phyloP scores from a whole-genome alignment of 2,113 vertebrate genomes.

The Phyllopteryx taeniolatus region DNA sequence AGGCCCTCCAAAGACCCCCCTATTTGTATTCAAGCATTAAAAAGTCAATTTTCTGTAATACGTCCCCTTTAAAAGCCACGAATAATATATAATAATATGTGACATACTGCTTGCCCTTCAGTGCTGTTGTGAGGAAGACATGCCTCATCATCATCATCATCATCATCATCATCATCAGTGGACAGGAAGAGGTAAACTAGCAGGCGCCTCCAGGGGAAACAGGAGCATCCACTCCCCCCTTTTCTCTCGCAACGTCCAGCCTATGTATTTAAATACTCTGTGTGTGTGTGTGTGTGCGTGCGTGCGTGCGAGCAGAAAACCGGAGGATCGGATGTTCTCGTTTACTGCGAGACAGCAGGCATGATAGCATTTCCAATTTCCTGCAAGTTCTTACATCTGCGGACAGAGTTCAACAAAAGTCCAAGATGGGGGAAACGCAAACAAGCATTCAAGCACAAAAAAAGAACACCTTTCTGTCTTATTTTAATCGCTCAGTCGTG shows the following conservation, averaged over 20 bases:
- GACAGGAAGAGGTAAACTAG: slow-evolving; percentile 52
- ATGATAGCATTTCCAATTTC: slow-evolving; percentile 58
- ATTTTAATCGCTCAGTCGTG: neutral
- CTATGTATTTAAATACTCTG: neutral
- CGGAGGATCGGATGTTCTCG: slow-evolving; percentile 45
- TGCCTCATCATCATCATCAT: slow-evolving; percentile 16
- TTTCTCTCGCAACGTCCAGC: slow-evolving; percentile 18
- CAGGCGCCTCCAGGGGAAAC: slow-evolving; percentile 38
- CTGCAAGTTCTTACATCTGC: slow-evolving; percentile 26
- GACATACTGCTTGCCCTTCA: slow-evolving; percentile 22
- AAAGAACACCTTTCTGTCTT: neutral
- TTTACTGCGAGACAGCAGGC: slow-evolving; percentile 41
- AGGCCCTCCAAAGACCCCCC: too few species aligned
- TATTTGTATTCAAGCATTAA: neutral
- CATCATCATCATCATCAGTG: slow-evolving; percentile 17
- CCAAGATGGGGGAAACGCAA: neutral
- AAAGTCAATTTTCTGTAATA: neutral
- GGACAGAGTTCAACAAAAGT: neutral
- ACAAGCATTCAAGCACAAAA: neutral
- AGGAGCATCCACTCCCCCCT: slow-evolving; percentile 42
- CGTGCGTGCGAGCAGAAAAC: slow-evolving; percentile 33
- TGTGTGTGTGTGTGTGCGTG: neutral
- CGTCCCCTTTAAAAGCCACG: neutral
- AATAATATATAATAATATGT: neutral
- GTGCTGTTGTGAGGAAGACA: slow-evolving; percentile 30